phyloP scores from a whole-genome alignment of 2,113 vertebrate genomes.

The Calonectris borealis region DNA sequence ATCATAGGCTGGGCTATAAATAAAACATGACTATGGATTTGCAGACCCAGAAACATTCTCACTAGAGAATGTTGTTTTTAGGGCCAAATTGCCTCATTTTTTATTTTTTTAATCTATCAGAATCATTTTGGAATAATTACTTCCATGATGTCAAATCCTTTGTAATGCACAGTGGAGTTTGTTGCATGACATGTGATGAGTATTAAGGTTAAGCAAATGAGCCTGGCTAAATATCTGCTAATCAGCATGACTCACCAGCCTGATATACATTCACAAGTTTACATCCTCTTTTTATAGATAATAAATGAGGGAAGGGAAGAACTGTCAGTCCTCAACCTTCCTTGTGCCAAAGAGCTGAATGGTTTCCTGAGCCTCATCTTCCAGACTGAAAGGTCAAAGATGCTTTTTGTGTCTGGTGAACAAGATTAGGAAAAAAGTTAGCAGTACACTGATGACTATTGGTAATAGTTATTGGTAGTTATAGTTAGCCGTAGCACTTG shows the following conservation, averaged over 20 bases:
- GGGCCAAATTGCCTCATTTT: slow-evolving; percentile 65
- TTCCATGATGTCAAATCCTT: slow-evolving; percentile 58
- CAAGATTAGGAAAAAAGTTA: not conserved
- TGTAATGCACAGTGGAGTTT: slow-evolving; percentile 43
- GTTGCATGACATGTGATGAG: not conserved
- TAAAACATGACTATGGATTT: slow-evolving; percentile 74
- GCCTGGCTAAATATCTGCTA: slow-evolving; percentile 34
- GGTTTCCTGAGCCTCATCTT: not conserved
- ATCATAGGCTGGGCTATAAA: slow-evolving; percentile 75
- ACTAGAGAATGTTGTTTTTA: slow-evolving; percentile 70
- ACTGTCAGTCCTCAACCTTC: not conserved
- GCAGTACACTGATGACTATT: fast-evolving
- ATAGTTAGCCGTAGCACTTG: not conserved
- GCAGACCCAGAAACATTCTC: slow-evolving; percentile 72
- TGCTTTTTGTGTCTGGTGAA: not conserved
- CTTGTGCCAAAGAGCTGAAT: not conserved
- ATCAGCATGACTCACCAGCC: slow-evolving; percentile 39
- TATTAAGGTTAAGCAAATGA: slow-evolving; percentile 27
- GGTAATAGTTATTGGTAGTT: not conserved
- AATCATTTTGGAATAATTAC: slow-evolving; percentile 71
- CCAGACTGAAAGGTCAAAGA: not conserved
- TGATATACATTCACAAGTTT: slow-evolving; percentile 5
- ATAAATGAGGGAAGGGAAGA: not conserved
- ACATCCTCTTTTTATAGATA: slow-evolving; percentile 6
- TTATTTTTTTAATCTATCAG: slow-evolving; percentile 53